Percentiles rank a stretch among this genome's conserved stretches.
Conservation (phyloP, 2,888 invertebrate genomes). For the Cataglyphis rosenhaueri region DNA sequence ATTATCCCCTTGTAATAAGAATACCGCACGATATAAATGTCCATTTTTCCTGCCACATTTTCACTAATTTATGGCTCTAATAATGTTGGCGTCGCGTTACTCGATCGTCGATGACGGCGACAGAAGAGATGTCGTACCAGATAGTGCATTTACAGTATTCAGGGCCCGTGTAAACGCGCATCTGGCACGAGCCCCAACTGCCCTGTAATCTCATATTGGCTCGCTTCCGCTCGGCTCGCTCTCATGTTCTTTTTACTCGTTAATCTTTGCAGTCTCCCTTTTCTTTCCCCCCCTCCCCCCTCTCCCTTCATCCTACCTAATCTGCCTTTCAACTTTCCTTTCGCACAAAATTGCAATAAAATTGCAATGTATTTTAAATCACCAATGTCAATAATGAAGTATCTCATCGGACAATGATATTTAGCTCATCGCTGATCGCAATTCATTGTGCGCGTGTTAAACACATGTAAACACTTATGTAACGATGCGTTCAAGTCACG, state of each 20-base stretch:
- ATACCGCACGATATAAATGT: background rate
- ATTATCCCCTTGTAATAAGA: background rate
- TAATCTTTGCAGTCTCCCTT: conserved; percentile 44
- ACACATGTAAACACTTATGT: conserved; percentile 42
- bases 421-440: conserved; percentile 3
- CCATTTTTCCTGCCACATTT: background rate
- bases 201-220: conserved; percentile 79
- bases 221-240: conserved; percentile 69
- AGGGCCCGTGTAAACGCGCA: conserved; percentile 96
- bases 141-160: conserved; percentile 99
- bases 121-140: conserved; percentile 97
- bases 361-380: background rate
- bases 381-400: background rate
- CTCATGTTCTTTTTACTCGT: conserved; percentile 50
- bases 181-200: conserved; percentile 97
- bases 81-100: conserved; percentile 28
- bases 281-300: background rate
- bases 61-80: background rate
- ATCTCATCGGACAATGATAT: background rate
- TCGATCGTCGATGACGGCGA: conserved; percentile 74
- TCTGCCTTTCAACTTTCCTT: background rate
- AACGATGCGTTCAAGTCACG: conserved; percentile 22
- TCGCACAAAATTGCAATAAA: background rate
- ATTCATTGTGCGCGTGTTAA: background rate
- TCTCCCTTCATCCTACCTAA: conserved; percentile 20